A percentile compares a stretch with the other conserved stretches of the same genome.
Evolutionary conservation across 2,888 invertebrate genomes (phyloP).

Genomic region (Campopleginae sp.): DNA sequence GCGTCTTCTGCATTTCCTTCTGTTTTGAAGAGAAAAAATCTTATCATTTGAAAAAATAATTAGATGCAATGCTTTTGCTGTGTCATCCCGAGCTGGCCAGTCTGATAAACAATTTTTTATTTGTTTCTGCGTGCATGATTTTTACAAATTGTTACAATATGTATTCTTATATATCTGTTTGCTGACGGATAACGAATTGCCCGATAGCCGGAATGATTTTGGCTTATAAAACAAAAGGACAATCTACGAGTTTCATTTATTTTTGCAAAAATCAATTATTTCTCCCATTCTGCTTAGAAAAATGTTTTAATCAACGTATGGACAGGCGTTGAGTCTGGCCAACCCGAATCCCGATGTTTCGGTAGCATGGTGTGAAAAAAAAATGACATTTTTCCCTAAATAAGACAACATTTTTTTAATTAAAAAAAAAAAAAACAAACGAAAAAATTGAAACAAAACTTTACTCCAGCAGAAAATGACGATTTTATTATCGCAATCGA

Average conservation of each 20-base stretch:
- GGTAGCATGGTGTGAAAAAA: too few relatives aligned
- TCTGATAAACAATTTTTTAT: background rate
- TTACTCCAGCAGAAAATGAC: background rate
- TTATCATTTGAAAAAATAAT: background rate
- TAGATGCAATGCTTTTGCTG: background rate
- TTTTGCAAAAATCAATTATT: background rate
- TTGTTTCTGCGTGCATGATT: background rate
- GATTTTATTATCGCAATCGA: too few relatives aligned
- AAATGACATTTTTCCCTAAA: too few relatives aligned
- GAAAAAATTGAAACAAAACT: background rate
- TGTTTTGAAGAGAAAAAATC: background rate
- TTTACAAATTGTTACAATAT: constrained; percentile 1
- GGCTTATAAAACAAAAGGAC: background rate
- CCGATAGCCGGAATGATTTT: background rate
- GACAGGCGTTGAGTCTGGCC: background rate
- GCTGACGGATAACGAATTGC: constrained; percentile 15
- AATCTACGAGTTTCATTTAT: constrained; percentile 1
- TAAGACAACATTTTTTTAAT: too few relatives aligned
- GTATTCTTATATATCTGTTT: background rate
- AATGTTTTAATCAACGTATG: background rate
- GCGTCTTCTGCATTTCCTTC: background rate
- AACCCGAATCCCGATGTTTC: too few relatives aligned
- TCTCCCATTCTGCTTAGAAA: background rate
- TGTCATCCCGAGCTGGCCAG: background rate
- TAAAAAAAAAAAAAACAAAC: too few relatives aligned